Percentiles rank a stretch among this genome's conserved stretches.
Evolutionary conservation across 2,113 vertebrate genomes (phyloP).

Genomic region (Meles meles): DNA sequence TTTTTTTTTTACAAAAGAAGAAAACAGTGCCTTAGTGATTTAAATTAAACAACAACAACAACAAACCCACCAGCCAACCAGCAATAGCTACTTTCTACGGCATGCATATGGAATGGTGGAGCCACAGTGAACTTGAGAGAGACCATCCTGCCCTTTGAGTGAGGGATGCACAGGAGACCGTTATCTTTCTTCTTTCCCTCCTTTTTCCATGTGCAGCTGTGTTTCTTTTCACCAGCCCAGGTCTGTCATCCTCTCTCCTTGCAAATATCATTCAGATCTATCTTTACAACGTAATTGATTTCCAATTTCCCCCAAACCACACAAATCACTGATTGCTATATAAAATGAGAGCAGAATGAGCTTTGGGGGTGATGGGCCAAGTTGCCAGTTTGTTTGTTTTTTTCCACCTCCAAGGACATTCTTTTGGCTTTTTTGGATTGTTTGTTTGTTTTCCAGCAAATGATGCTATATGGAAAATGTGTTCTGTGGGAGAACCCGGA

Average conservation of each 20-base stretch:
- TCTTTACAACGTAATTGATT: background rate
- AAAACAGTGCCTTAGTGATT: conserved; percentile 75
- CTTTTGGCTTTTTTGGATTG: background rate
- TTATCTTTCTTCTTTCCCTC: background rate
- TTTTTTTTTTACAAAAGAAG: conserved; percentile 65
- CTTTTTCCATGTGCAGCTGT: background rate
- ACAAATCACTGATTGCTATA: background rate
- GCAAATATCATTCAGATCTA: background rate
- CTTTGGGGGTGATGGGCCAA: background rate
- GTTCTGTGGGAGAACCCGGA: background rate
- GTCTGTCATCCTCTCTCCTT: background rate
- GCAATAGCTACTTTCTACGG: conserved; percentile 66
- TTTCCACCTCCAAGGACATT: background rate
- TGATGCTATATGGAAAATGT: background rate
- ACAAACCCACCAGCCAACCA: conserved; percentile 3
- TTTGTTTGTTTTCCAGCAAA: background rate
- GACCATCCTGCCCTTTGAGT: background rate
- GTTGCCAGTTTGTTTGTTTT: background rate
- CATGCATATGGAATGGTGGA: conserved; percentile 52
- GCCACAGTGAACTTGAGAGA: conserved; percentile 2
- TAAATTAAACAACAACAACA: conserved; percentile 52
- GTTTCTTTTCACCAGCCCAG: conserved; percentile 27
- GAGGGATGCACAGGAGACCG: background rate
- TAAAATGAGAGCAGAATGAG: background rate
- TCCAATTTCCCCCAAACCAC: conserved; percentile 31